A percentile compares a stretch with the other conserved stretches of the same genome.
phyloP scores from a whole-genome alignment of 2,888 invertebrate species.

The Chalcosyrphus nemorum region DNA sequence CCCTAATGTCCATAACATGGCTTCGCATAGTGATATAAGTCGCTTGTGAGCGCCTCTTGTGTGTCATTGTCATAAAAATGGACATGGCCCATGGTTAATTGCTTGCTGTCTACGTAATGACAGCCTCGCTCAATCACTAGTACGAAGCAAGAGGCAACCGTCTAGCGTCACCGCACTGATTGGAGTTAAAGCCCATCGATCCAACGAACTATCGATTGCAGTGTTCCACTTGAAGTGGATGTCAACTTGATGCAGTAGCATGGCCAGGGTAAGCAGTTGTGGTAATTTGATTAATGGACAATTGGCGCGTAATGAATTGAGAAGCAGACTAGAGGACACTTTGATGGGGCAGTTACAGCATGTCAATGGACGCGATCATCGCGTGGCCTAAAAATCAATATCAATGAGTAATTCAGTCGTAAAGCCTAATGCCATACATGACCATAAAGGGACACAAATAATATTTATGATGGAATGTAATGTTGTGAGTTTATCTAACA shows the following conservation, averaged over 20 bases:
- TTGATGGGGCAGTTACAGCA: slow-evolving; percentile 7
- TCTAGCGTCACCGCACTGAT: slow-evolving; percentile 37
- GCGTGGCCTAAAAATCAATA: slow-evolving; percentile 57
- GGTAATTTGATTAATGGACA: slow-evolving; percentile 70
- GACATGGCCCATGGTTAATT: slow-evolving; percentile 71
- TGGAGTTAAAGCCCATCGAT: slow-evolving; percentile 58
- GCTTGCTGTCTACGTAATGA: slow-evolving; percentile 70
- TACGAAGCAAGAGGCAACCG: slow-evolving; percentile 22
- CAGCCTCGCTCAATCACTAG: slow-evolving; percentile 69
- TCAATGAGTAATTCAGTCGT: slow-evolving; percentile 58
- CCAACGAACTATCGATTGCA: slow-evolving; percentile 53
- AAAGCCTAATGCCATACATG: slow-evolving; percentile 38
- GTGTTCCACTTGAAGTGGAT: slow-evolving; percentile 45
- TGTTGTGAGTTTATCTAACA: slow-evolving; percentile 19
- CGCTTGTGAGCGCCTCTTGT: slow-evolving; percentile 61
- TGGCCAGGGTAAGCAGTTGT: slow-evolving; percentile 56
- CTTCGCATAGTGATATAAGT: slow-evolving; percentile 26
- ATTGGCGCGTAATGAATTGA: slow-evolving; percentile 67
- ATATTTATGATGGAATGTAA: slow-evolving; percentile 60
- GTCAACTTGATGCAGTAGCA: slow-evolving; percentile 64
- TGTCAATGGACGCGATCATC: slow-evolving; percentile 8
- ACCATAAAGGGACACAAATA: slow-evolving; percentile 22
- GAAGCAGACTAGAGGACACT: slow-evolving; percentile 12
- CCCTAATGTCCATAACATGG: slow-evolving; percentile 31
- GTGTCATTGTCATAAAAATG: slow-evolving; percentile 66